phyloP scores from a whole-genome alignment of 2,888 invertebrate genomes.

The Julus scanicus region DNA sequence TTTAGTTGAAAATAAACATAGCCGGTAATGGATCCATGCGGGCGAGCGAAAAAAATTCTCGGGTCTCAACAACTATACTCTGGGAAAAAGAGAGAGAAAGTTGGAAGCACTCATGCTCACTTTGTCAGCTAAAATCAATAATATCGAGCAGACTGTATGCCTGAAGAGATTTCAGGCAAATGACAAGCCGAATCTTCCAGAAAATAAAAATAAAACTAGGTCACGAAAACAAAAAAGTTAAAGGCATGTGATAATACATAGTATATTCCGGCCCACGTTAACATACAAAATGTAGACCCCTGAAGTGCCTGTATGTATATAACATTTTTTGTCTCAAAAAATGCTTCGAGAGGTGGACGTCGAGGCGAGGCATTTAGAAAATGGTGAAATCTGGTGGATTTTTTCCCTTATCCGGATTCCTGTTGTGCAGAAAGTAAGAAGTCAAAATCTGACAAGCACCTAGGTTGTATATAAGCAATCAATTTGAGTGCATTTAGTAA shows the following conservation, averaged over 20 bases:
- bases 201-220: slow-evolving; percentile 40
- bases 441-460: background rate
- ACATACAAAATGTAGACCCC: background rate
- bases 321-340: background rate
- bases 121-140: slow-evolving; percentile 47
- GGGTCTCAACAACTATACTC: background rate
- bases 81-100: background rate
- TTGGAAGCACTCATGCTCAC: slow-evolving; percentile 45
- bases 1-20: slow-evolving; percentile 45
- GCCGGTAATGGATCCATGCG: slow-evolving; percentile 40
- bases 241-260: slow-evolving; percentile 22
- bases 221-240: slow-evolving; percentile 44
- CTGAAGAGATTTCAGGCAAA: slow-evolving; percentile 47
- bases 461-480: too few species aligned
- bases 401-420: background rate
- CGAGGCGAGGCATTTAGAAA: slow-evolving; percentile 3
- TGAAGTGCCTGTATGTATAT: background rate
- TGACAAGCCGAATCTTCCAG: slow-evolving; percentile 43
- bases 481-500: too few species aligned
- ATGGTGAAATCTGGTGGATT: slow-evolving; percentile 11
- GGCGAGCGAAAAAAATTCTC: slow-evolving; percentile 1
- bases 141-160: slow-evolving; percentile 47
- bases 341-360: slow-evolving; percentile 12
- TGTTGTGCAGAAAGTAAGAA: background rate
- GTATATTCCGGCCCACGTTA: background rate